These are phyloP conservation scores for Caenorhabditis sp. DNA, from an alignment of 2,888 invertebrate genomes.

Conservation along the genomic window DNA sequence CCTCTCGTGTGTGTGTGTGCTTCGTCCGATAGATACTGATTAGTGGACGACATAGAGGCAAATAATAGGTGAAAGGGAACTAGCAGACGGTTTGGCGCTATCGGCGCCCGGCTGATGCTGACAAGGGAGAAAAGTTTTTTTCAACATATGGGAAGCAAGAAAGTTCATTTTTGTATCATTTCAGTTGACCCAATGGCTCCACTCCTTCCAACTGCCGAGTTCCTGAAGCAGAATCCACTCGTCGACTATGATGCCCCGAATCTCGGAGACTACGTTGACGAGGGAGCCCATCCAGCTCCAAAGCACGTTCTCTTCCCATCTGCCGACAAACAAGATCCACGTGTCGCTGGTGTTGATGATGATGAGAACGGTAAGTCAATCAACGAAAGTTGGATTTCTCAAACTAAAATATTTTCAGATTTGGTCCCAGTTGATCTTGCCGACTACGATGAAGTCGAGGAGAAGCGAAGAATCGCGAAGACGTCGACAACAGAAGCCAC, in stretches of 20 bases:
- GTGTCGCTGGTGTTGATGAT: slow-evolving; percentile 67
- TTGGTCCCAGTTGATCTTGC: slow-evolving; percentile 74
- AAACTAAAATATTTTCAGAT: slow-evolving; percentile 61
- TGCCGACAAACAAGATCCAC: slow-evolving; percentile 69
- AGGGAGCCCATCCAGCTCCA: slow-evolving; percentile 70
- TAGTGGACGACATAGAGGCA: slow-evolving; percentile 50
- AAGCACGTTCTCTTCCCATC: slow-evolving; percentile 71
- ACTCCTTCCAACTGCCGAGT: slow-evolving; percentile 73
- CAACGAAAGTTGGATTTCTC: not conserved
- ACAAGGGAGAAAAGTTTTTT: not conserved
- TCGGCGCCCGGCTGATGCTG: slow-evolving; percentile 21
- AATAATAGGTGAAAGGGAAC: slow-evolving; percentile 31
- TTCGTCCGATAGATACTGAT: slow-evolving; percentile 55
- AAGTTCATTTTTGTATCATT: slow-evolving; percentile 13
- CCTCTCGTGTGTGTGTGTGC: slow-evolving; percentile 23
- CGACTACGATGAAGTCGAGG: slow-evolving; percentile 71
- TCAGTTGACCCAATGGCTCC: slow-evolving; percentile 74
- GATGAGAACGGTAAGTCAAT: slow-evolving; percentile 62
- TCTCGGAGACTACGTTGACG: slow-evolving; percentile 66
- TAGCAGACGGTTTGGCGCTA: slow-evolving; percentile 61
- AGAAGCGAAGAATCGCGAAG: slow-evolving; percentile 44
- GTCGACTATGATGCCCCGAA: slow-evolving; percentile 77
- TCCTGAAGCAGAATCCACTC: slow-evolving; percentile 78
- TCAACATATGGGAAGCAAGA: slow-evolving; percentile 7
- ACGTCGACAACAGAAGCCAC: slow-evolving; percentile 24